Percentiles rank a stretch among this genome's conserved stretches.
Evolutionary conservation across 2,888 invertebrate genomes (phyloP).

Genomic region (Saturnia japonica): DNA sequence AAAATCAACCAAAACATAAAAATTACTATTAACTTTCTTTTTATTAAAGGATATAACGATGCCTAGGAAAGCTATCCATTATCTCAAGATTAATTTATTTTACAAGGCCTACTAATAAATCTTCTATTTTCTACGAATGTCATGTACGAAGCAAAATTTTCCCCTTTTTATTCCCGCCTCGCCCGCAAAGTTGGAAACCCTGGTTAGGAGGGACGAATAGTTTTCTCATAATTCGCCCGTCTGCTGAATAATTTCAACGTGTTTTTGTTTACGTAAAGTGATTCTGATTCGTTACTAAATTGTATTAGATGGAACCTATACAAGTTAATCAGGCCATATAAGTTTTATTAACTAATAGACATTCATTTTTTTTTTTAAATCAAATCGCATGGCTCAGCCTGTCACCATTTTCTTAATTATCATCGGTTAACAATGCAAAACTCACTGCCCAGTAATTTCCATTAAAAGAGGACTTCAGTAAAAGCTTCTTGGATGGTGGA

Average conservation of each 20-base stretch:
- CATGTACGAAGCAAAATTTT: too few species aligned
- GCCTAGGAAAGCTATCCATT: too few species aligned
- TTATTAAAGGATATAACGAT: too few species aligned
- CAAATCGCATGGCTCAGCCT: not conserved
- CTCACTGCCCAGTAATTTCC: too few species aligned
- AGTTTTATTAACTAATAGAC: not conserved
- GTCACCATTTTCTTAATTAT: not conserved
- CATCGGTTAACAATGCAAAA: too few species aligned
- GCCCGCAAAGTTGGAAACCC: constrained; percentile 13
- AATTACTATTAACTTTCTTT: too few species aligned
- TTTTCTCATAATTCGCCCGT: constrained; percentile 20
- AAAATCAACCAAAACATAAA: too few species aligned
- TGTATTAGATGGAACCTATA: constrained; percentile 11
- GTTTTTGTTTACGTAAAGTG: constrained; percentile 19
- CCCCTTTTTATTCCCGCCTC: not conserved
- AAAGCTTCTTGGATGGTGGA: too few species aligned
- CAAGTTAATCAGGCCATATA: not conserved
- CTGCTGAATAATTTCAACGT: constrained; percentile 21
- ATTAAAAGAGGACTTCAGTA: too few species aligned
- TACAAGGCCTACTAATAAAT: too few species aligned
- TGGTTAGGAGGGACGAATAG: constrained; percentile 15
- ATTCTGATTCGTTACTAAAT: constrained; percentile 16
- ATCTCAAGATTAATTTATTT: too few species aligned
- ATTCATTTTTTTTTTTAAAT: not conserved
- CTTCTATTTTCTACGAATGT: too few species aligned